phyloP scores from a whole-genome alignment of 2,797 vertebrate species.

The Coilia nasus region DNA sequence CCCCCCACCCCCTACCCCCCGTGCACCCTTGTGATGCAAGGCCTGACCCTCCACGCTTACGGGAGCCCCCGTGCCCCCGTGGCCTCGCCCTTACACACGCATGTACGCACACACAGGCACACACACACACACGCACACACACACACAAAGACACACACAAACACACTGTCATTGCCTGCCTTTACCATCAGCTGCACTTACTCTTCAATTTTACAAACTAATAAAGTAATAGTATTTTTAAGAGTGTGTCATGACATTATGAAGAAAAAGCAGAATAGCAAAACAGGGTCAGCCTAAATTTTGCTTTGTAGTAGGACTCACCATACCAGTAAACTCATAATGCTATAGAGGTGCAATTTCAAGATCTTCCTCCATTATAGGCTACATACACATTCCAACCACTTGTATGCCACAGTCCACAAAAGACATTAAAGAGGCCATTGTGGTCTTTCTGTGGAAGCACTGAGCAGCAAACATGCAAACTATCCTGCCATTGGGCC shows the following conservation, averaged over 20 bases:
- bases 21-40: conserved; percentile 48
- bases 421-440: background rate
- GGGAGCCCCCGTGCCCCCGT: background rate
- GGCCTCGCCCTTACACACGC: background rate
- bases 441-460: background rate
- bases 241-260: background rate
- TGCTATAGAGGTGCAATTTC: background rate
- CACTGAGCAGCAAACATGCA: background rate
- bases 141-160: background rate
- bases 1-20: conserved; percentile 7
- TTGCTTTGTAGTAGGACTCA: background rate
- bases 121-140: background rate
- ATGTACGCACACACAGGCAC: background rate
- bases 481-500: background rate
- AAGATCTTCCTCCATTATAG: background rate
- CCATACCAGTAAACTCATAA: background rate
- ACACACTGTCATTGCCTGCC: background rate
- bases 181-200: background rate
- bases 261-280: background rate
- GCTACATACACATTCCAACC: background rate
- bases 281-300: background rate
- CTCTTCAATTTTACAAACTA: no score
- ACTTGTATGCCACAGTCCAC: background rate
- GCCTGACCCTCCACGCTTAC: background rate
- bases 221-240: background rate